phyloP scores from a whole-genome alignment of 2,888 invertebrate species.

The Celastrina argiolus region DNA sequence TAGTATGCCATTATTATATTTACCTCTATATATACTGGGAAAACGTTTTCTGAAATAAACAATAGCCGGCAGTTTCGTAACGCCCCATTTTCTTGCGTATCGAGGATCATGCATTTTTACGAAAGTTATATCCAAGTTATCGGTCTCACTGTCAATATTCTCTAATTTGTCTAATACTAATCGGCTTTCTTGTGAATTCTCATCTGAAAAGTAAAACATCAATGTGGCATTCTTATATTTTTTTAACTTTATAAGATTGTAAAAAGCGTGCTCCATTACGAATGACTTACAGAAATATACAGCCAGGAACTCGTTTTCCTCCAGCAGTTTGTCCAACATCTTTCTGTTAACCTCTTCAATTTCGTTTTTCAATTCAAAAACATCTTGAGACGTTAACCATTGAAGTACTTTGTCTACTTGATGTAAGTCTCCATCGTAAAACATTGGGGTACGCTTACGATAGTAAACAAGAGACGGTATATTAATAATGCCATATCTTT shows the following conservation, averaged over 20 bases:
- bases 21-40: slow-evolving; percentile 94
- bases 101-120: slow-evolving; percentile 95
- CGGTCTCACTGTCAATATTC: slow-evolving; percentile 96
- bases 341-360: slow-evolving; percentile 98
- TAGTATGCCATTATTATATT: slow-evolving; percentile 16
- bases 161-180: slow-evolving; percentile 91
- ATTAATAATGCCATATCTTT: slow-evolving; percentile 88
- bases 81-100: slow-evolving; percentile 96
- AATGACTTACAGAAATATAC: slow-evolving; percentile 94
- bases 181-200: slow-evolving; percentile 88
- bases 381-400: slow-evolving; percentile 96
- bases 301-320: slow-evolving; percentile 96
- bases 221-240: neutral
- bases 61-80: slow-evolving; percentile 92
- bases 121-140: slow-evolving; percentile 95
- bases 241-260: neutral
- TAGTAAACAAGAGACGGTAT: slow-evolving; percentile 93
- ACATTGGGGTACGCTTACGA: slow-evolving; percentile 87
- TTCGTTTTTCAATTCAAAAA: slow-evolving; percentile 96
- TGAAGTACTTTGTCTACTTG: slow-evolving; percentile 91
- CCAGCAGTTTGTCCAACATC: slow-evolving; percentile 95
- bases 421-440: slow-evolving; percentile 92
- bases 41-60: slow-evolving; percentile 95
- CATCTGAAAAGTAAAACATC: slow-evolving; percentile 80
- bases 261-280: neutral